Evolutionary conservation across 2,113 vertebrate genomes (phyloP).

Genomic region (Campylomormyrus numenius): DNA sequence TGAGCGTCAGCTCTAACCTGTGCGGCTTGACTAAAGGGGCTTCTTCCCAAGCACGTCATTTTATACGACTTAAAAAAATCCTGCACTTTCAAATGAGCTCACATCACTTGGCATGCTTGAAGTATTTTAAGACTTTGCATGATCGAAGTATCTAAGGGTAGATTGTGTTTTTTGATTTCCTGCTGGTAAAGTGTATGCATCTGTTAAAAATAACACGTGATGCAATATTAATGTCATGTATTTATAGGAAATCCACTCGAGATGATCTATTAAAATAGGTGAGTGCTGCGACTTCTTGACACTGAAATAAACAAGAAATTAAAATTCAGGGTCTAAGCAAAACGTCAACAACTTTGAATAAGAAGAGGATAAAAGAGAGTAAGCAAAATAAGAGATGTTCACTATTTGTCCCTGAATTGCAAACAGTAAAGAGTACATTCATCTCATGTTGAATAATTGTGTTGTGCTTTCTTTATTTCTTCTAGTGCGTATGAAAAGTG

Average conservation of each 20-base stretch:
- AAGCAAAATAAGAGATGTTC: not conserved
- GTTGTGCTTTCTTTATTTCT: not conserved
- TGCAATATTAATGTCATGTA: not conserved
- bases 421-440: not conserved
- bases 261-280: not conserved
- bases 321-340: not conserved
- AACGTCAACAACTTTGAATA: not conserved
- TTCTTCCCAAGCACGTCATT: not conserved
- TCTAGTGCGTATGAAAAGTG: not conserved
- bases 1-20: not conserved
- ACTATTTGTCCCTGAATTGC: not conserved
- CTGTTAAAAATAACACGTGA: not conserved
- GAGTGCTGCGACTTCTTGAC: not conserved
- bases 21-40: not conserved
- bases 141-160: not conserved
- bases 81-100: not conserved
- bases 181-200: not conserved
- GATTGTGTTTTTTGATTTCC: not conserved
- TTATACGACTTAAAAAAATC: not conserved
- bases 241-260: not conserved
- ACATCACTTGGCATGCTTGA: not conserved
- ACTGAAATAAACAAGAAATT: slow-evolving; percentile 1
- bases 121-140: not conserved
- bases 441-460: not conserved
- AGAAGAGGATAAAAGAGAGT: not conserved